Evolutionary conservation across 2,113 vertebrate genomes (phyloP).

Genomic region (Pelecanus crispus): DNA sequence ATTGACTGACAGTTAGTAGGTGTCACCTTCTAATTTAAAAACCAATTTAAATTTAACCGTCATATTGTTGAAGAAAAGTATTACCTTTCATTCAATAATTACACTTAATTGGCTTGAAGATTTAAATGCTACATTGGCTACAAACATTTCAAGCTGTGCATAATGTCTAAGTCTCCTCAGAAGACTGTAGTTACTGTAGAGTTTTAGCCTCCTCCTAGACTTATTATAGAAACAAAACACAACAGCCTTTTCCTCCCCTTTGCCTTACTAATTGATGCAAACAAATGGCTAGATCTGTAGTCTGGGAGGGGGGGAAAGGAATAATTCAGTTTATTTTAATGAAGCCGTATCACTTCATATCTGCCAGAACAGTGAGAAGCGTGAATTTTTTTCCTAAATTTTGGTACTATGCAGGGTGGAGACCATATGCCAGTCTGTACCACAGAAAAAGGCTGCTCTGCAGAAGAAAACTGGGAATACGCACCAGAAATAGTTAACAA

Average conservation of each 20-base stretch:
- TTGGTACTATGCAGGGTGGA: not conserved
- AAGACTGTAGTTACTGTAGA: not conserved
- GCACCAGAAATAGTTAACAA: not conserved
- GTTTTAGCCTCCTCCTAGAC: not conserved
- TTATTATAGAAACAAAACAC: not conserved
- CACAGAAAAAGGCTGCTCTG: not conserved
- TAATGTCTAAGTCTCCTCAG: conserved; percentile 2
- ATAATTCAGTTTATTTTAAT: not conserved
- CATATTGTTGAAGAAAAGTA: conserved; percentile 44
- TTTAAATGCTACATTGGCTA: conserved; percentile 53
- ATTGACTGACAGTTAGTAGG: conserved; percentile 67
- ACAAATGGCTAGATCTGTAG: not conserved
- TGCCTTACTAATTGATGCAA: not conserved
- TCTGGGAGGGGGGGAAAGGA: not conserved
- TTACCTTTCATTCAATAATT: conserved; percentile 67
- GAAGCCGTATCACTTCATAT: not conserved
- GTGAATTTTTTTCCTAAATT: not conserved
- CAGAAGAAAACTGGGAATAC: not conserved
- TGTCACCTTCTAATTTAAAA: conserved; percentile 63
- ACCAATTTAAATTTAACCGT: conserved; percentile 55
- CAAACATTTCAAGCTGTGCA: conserved; percentile 50
- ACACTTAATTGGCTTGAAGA: conserved; percentile 52
- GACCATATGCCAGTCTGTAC: not conserved
- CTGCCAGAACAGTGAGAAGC: not conserved
- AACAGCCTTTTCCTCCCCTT: not conserved